A percentile compares a stretch with the other conserved stretches of the same genome.
Conservation (phyloP, 2,888 invertebrate genomes). For the Smittia aterrima region DNA sequence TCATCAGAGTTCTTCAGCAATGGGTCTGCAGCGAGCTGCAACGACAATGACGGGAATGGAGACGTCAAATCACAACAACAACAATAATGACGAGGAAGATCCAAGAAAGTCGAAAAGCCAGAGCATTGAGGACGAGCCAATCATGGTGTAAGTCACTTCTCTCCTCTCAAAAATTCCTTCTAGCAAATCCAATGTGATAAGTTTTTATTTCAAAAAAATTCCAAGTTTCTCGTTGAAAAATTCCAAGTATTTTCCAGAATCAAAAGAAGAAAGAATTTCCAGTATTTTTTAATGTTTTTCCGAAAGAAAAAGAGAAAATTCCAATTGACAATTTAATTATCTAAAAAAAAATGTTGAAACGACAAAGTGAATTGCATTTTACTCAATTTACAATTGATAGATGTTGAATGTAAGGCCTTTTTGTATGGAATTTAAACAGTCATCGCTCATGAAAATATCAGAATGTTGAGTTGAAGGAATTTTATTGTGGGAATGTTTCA, state of each 20-base stretch:
- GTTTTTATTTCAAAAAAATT: background rate
- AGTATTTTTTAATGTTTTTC: slow-evolving; percentile 16
- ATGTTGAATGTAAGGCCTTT: slow-evolving; percentile 36
- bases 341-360: background rate
- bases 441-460: background rate
- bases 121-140: slow-evolving; percentile 47
- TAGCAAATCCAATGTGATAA: slow-evolving; percentile 17
- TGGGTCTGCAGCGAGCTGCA: slow-evolving; percentile 43
- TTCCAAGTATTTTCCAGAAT: slow-evolving; percentile 24
- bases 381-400: slow-evolving; percentile 24
- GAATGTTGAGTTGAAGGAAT: background rate
- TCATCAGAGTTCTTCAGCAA: slow-evolving; percentile 30
- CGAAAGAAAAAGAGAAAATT: background rate
- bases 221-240: background rate
- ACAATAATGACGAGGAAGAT: slow-evolving; percentile 43
- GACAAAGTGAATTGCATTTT: background rate
- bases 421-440: slow-evolving; percentile 29
- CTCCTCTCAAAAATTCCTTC: slow-evolving; percentile 15
- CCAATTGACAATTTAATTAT: background rate
- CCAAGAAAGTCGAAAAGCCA: slow-evolving; percentile 46
- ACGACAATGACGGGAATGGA: slow-evolving; percentile 43
- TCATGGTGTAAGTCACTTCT: slow-evolving; percentile 45
- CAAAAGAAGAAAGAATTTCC: background rate
- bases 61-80: slow-evolving; percentile 44
- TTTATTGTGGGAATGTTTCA: background rate